Base-by-base conservation (phyloP, 1,140 invertebrate species). In the Tetragnatha versicolor region DNA sequence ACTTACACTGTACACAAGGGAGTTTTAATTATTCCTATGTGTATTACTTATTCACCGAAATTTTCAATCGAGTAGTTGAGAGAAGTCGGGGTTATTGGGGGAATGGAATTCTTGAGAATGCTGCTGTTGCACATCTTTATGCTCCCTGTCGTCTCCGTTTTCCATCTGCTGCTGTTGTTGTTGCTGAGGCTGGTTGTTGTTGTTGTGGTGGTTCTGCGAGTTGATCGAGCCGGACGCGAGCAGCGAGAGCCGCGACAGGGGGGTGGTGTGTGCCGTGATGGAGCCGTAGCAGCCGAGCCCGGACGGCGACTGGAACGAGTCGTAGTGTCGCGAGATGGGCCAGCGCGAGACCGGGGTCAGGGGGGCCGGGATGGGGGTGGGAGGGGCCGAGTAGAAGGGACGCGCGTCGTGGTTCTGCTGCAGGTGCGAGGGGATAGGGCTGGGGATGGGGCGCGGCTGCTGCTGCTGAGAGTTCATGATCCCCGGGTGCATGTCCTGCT, bases 11-110 rank as follows among this genome's bases (percentile, higher is more conserved):
- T 65, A 77, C 60, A 65, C 29, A 6, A 55, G 45, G 31, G 55
- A 49, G 42, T 61, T n/a, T 33, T 68, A n/a, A n/a, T 60, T 12
- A 60, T 27, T 33, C 33, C 51, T 53, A 69, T 25, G n/a, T 29
- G 60, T 68, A 68, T 49, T 68, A 60, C 9, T 14, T 25, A 63
- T 47, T 25, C 29, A 31, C 31, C 12, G 49, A 73, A 73, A 70
- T 61, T 51, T 49, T 81, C 63, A 81, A 47, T 81, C 80, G n/a
- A 81, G 51, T 25, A 81, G 33, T 61, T 81, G 80, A 51, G 80
- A 76, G 42, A 81, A 81, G 53, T 81, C 80, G 12, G 80, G 80
- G 66, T 72, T 81, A 25, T n/a, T 77, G 20, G 75, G 66, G 31
- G 65, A 69, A 35, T 79, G 76, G 53, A 73, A 80, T 29, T 70